Percentiles rank a stretch among this genome's conserved stretches.
Evolutionary conservation across 2,113 vertebrate genomes (phyloP).

Genomic region (Cranoglanis bouderius): DNA sequence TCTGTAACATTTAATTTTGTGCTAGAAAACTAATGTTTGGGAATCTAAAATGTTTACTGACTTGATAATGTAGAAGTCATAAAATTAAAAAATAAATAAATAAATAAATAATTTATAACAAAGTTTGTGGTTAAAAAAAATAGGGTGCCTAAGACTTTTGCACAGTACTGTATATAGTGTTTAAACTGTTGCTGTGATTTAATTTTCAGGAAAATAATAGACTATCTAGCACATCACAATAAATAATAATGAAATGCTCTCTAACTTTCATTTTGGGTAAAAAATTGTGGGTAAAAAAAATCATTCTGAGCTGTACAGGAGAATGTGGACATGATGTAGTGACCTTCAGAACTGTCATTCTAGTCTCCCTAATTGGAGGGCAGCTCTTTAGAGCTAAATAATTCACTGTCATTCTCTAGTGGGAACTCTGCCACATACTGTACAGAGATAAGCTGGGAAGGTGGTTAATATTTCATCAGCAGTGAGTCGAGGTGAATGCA

Average conservation of each 20-base stretch:
- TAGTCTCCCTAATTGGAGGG: slow-evolving; percentile 45
- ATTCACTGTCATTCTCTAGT: slow-evolving; percentile 36
- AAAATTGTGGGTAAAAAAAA: neutral
- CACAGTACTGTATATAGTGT: too few relatives aligned
- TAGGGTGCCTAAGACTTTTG: too few relatives aligned
- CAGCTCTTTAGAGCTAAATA: slow-evolving; percentile 31
- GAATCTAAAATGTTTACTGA: too few relatives aligned
- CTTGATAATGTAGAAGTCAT: too few relatives aligned
- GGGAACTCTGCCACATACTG: slow-evolving; percentile 35
- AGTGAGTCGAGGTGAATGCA: slow-evolving; percentile 18
- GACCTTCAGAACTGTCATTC: slow-evolving; percentile 51
- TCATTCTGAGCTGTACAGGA: slow-evolving; percentile 21
- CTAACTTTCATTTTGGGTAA: slow-evolving; percentile 34
- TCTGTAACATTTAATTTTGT: too few relatives aligned
- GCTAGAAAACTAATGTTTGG: too few relatives aligned
- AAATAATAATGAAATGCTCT: neutral
- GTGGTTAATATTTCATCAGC: slow-evolving; percentile 43
- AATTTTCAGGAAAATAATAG: neutral
- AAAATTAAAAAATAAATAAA: too few relatives aligned
- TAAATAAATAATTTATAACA: too few relatives aligned
- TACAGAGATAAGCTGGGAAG: slow-evolving; percentile 42
- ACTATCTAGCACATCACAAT: neutral
- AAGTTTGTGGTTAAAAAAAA: too few relatives aligned
- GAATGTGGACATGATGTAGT: slow-evolving; percentile 42
- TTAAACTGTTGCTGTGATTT: too few relatives aligned